A percentile compares a stretch with the other conserved stretches of the same genome.
phyloP scores from a whole-genome alignment of 23 tunicate species.

The Trididemnum miniatum region DNA sequence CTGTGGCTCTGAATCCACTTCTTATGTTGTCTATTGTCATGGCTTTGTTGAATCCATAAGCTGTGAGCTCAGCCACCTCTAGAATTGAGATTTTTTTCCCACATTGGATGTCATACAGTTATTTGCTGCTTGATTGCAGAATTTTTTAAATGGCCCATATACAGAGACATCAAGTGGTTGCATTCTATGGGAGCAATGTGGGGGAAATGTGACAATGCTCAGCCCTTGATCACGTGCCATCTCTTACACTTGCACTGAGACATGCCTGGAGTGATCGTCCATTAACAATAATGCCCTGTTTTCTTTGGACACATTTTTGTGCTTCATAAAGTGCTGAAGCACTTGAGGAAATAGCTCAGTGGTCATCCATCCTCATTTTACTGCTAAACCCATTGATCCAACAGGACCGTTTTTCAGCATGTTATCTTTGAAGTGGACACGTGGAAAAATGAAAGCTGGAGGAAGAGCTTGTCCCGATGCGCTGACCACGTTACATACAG shows the following conservation, averaged over 20 bases:
- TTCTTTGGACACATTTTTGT: neutral
- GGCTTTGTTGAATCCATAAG: neutral
- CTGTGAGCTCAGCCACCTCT: neutral
- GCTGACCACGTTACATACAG: too few relatives aligned
- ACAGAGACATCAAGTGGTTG: conserved; percentile 1
- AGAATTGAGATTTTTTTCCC: too few relatives aligned
- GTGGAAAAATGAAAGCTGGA: too few relatives aligned
- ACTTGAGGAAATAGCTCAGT: neutral
- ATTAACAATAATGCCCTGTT: neutral
- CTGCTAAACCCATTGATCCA: too few relatives aligned
- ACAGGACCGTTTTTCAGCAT: too few relatives aligned
- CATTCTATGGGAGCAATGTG: neutral
- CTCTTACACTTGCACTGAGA: neutral
- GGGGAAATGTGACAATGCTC: neutral
- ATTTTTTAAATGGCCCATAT: conserved; percentile 5
- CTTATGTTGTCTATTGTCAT: neutral
- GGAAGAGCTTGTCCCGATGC: too few relatives aligned
- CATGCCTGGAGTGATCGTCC: conserved; percentile 1
- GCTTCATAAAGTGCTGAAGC: neutral
- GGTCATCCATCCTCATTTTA: conserved; percentile 16
- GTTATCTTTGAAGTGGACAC: too few relatives aligned
- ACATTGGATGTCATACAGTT: neutral
- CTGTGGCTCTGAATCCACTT: too few relatives aligned
- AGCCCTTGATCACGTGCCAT: conserved; percentile 2
- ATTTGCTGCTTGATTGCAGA: neutral